A percentile compares a stretch with the other conserved stretches of the same genome.
These are phyloP conservation scores for Microcebus ravelobensis DNA, from an alignment of 2,113 vertebrate species.

Conservation along the genomic window DNA sequence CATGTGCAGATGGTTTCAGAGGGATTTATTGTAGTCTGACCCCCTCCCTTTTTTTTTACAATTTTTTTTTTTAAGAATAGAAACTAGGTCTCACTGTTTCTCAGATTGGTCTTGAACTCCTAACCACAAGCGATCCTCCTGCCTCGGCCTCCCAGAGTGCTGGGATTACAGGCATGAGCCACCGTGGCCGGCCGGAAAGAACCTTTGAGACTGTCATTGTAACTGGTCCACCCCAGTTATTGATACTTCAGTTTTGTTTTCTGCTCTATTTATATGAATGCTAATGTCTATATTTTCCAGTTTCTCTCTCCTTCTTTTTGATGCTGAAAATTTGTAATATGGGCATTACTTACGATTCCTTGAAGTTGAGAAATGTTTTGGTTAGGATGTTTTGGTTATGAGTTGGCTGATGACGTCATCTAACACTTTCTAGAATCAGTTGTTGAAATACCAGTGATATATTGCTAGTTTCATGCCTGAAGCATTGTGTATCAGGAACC, in stretches of 20 bases:
- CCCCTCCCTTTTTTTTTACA: too few relatives aligned
- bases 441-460: not conserved
- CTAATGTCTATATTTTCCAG: not conserved
- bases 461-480: not conserved
- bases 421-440: not conserved
- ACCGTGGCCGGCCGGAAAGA: too few relatives aligned
- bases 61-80: too few relatives aligned
- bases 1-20: not conserved
- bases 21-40: not conserved
- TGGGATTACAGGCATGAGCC: too few relatives aligned
- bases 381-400: not conserved
- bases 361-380: not conserved
- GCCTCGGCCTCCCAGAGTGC: too few relatives aligned
- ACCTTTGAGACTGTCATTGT: not conserved
- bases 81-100: too few relatives aligned
- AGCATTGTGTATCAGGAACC: not conserved
- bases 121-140: too few relatives aligned
- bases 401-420: not conserved
- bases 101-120: too few relatives aligned
- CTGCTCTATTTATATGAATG: not conserved
- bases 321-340: conserved; percentile 7
- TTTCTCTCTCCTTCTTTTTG: not conserved
- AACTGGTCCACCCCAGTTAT: not conserved
- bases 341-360: not conserved
- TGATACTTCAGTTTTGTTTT: conserved; percentile 30